Base-by-base conservation (phyloP, 1,140 invertebrate species). In the Chelonus insularis region DNA sequence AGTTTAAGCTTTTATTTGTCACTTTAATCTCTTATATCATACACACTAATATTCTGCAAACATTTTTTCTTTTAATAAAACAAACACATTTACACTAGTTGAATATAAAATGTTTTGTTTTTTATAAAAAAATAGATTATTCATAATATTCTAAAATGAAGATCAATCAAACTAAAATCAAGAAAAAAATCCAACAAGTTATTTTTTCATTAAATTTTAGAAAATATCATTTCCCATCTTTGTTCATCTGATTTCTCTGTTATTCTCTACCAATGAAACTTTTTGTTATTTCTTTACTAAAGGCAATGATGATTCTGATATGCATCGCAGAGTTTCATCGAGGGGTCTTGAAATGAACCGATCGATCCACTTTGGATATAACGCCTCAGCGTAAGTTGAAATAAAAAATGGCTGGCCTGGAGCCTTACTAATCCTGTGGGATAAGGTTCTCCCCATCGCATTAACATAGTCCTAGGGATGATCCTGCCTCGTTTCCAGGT, bases 401-500 rank as follows among this genome's bases (percentile, higher is more conserved):
- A 55, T 58, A 59, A 59, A 59, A 59, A 58, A 63, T 59, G 54
- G 43, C 41, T 39, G 11, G 43, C 34, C 32, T 16, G 18, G 48
- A 25, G 18, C 37, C 20, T 6, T 47, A 59, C 56, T 65, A 68
- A 68, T 68, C 58, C 60, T 51, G 29, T 37, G 47, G 63, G 66
- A 62, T 57, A 60, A 47, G 39, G 54, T 51, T 54, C 60, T 29
- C 51, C 36, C 71, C 66, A 65, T 65, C 66, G 65, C 73, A 75
- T 75, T 75, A 75, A 72, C 70, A 73, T 73, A 74, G 66, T 66
- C 62, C 58, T 54, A 2, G 59, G 69, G 71, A 75, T 76, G 72
- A 75, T 74, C 72, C 73, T 51, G 63, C 66, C 72, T 74, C 72
- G 67, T 76, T 75, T 70, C 66, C 70, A 68, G 71, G 72, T 73